Evolutionary conservation across 92 coral and sea anemone species (phyloP), one percentile per base, ranked within the genome.

Genomic region (Phymanthus crucifer): DNA sequence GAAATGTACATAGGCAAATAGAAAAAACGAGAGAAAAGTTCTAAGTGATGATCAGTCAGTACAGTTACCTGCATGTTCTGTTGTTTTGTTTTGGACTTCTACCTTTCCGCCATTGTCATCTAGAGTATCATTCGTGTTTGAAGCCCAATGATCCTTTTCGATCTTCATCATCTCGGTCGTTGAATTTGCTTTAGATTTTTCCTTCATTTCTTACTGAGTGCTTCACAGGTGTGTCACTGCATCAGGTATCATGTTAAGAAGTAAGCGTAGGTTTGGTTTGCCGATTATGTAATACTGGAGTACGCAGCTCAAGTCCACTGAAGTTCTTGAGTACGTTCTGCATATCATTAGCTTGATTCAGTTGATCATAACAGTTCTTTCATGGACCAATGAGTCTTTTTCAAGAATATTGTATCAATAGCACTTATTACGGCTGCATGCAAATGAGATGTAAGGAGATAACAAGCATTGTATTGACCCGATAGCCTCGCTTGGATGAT

Each of bases 121-220:
- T 2, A 40, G 2, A 10, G 58, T 64, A 40, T 74, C 34, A 74
- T 74, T 74, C 31, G 27, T 24, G 6, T 74, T 27, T 9, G 79
- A 47, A 47, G 79, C 79, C 79, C 79, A 74, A 23, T 74, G 79
- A 23, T 74, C 68, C 54, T 43, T 19, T 24, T 52, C 27, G 34
- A 74, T 10, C 6, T 74, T 69, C 0, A 19, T 21, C 58, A 74
- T 31, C 14, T 74, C 79, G 14, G 67, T 74, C 21, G 79, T 5
- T 50, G 45, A 16, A 6, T 16, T 6, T 11, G 48, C 40, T 38
- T 74, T 40, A 19, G 31, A 54, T 54, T 54, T 54, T 19, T 54
- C 27, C 27, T 54, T 10, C 29, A 54, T 54, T 8, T 54, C 64
- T 21, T 23, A 19, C 64, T 54, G 26, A 19, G 64, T 54, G 26